These are phyloP conservation scores for Drosophila sordidapex DNA, from an alignment of 2,888 invertebrate genomes.

Conservation along the genomic window DNA sequence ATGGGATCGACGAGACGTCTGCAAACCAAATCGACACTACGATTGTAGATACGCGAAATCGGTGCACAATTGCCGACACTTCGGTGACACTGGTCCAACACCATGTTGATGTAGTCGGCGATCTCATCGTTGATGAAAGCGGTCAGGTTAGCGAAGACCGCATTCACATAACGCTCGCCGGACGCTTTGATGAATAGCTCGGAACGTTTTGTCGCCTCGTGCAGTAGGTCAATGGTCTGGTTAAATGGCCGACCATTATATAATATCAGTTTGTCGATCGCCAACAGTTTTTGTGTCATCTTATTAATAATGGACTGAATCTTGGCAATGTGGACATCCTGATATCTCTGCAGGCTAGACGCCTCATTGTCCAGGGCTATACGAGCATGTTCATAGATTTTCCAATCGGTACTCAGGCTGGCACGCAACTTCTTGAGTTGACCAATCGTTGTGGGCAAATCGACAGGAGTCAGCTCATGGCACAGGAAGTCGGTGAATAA, in stretches of 20 bases:
- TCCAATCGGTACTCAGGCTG: slow-evolving; percentile 38
- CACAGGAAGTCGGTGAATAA: slow-evolving; percentile 38
- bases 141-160: slow-evolving; percentile 89
- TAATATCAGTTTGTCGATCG: slow-evolving; percentile 48
- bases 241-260: slow-evolving; percentile 85
- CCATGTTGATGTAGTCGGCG: slow-evolving; percentile 88
- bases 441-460: slow-evolving; percentile 29
- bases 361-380: slow-evolving; percentile 82
- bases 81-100: slow-evolving; percentile 87
- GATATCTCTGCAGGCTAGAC: slow-evolving; percentile 87
- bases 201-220: slow-evolving; percentile 89
- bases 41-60: slow-evolving; percentile 91
- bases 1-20: slow-evolving; percentile 92
- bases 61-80: slow-evolving; percentile 93
- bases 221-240: slow-evolving; percentile 88
- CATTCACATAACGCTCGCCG: slow-evolving; percentile 88
- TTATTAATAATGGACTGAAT: slow-evolving; percentile 13
- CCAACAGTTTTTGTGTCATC: slow-evolving; percentile 16
- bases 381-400: slow-evolving; percentile 45
- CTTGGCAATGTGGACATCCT: slow-evolving; percentile 84
- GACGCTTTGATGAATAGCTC: slow-evolving; percentile 89
- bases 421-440: slow-evolving; percentile 30
- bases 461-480: slow-evolving; percentile 40
- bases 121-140: slow-evolving; percentile 88
- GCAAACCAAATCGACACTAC: slow-evolving; percentile 91